Evolutionary conservation across 2,113 vertebrate genomes (phyloP).

Genomic region (Catharus fuscescens): DNA sequence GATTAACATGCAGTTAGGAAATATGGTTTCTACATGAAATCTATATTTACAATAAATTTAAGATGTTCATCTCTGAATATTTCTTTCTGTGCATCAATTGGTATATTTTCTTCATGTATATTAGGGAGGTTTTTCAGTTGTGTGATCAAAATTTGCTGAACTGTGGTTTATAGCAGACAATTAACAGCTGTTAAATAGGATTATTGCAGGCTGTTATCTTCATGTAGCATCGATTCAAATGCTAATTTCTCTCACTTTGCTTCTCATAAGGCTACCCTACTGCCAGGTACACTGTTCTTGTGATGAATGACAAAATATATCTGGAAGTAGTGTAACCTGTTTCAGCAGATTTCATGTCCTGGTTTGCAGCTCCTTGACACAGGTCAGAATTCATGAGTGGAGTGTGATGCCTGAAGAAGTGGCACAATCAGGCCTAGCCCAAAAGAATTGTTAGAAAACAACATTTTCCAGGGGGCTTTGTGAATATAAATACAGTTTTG

Average conservation of each 20-base stretch:
- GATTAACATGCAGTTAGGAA: background rate
- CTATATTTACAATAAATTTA: background rate
- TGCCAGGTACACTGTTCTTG: background rate
- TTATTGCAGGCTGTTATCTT: constrained; percentile 54
- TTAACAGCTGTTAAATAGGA: constrained; percentile 63
- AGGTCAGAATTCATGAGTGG: background rate
- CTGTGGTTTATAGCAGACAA: constrained; percentile 41
- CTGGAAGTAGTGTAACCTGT: background rate
- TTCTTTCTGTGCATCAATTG: background rate
- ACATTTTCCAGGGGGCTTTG: background rate
- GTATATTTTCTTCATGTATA: background rate
- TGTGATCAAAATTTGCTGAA: constrained; percentile 53
- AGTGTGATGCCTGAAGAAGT: background rate
- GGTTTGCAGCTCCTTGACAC: background rate
- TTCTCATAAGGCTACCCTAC: background rate
- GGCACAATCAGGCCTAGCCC: background rate
- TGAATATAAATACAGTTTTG: background rate
- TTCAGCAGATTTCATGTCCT: background rate
- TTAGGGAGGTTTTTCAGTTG: background rate
- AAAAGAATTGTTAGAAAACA: background rate
- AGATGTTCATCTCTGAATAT: background rate
- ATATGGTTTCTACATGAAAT: background rate
- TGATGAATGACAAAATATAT: background rate
- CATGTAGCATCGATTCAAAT: background rate
- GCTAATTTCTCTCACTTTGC: constrained; percentile 26